These are phyloP conservation scores for Urophycis tenuis DNA, from an alignment of 2,797 vertebrate genomes.

Conservation along the genomic window DNA sequence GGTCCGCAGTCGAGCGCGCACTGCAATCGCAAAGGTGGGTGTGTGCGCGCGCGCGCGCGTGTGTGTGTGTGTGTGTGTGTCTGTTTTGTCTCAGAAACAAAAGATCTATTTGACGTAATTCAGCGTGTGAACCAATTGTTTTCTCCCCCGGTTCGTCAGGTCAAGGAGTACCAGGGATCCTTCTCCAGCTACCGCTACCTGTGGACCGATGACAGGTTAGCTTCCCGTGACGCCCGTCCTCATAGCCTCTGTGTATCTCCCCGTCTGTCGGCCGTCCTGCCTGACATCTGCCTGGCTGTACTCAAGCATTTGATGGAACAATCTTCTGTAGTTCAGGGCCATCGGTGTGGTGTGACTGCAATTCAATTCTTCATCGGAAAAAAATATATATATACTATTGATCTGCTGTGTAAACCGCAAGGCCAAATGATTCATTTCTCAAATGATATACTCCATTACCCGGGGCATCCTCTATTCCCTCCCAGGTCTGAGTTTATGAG, in stretches of 20 bases:
- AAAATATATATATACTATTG: no score
- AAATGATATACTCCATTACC: neutral
- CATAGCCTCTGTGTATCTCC: neutral
- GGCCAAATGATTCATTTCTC: neutral
- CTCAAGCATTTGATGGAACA: neutral
- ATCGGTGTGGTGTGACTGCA: no score
- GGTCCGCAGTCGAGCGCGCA: slow-evolving; percentile 61
- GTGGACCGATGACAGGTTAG: slow-evolving; percentile 74
- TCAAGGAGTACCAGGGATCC: slow-evolving; percentile 73
- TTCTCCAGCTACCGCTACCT: slow-evolving; percentile 80
- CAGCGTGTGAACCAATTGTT: neutral
- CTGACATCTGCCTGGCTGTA: neutral
- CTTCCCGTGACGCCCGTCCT: neutral
- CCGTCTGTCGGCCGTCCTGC: neutral
- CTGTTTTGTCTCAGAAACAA: neutral
- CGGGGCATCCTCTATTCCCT: neutral
- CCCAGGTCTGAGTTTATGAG: slow-evolving; percentile 74
- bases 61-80: slow-evolving; percentile 2
- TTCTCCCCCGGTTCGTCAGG: slow-evolving; percentile 45
- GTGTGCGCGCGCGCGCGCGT: neutral
- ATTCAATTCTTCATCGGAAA: neutral
- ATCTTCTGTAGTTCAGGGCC: neutral
- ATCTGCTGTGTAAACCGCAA: neutral
- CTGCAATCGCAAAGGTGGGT: slow-evolving; percentile 64
- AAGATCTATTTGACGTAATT: neutral